Evolutionary conservation across 2,113 vertebrate genomes (phyloP).

Genomic region (Perca schrenkii): DNA sequence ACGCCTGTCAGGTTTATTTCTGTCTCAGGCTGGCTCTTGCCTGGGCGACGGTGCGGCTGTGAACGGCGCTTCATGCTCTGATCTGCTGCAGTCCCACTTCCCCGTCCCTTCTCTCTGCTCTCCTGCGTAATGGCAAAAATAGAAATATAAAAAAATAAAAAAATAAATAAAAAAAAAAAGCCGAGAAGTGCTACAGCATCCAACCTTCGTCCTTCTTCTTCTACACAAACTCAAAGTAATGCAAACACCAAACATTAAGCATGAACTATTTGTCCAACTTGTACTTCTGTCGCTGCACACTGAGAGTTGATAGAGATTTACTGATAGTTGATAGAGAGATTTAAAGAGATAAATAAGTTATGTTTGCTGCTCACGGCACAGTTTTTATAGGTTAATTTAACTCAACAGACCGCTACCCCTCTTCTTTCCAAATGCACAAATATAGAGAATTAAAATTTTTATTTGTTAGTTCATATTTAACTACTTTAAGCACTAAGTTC

Average conservation of each 20-base stretch:
- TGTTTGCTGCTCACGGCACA: not conserved
- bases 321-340: not conserved
- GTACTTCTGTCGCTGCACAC: too few relatives aligned
- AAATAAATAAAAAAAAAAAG: not conserved
- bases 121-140: not conserved
- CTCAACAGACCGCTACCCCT: too few relatives aligned
- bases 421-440: too few relatives aligned
- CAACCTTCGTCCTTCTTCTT: not conserved
- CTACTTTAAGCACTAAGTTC: too few relatives aligned
- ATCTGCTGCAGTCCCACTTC: conserved; percentile 58
- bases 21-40: conserved; percentile 22
- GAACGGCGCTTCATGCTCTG: conserved; percentile 50
- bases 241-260: not conserved
- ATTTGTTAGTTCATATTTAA: too few relatives aligned
- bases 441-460: not conserved
- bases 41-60: not conserved
- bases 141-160: not conserved
- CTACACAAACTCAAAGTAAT: not conserved
- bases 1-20: conserved; percentile 69
- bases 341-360: not conserved
- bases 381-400: not conserved
- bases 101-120: not conserved
- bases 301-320: too few relatives aligned
- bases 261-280: too few relatives aligned
- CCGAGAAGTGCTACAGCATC: not conserved